These are phyloP conservation scores for Sycophila texana DNA, from an alignment of 2,888 invertebrate species.

Conservation along the genomic window DNA sequence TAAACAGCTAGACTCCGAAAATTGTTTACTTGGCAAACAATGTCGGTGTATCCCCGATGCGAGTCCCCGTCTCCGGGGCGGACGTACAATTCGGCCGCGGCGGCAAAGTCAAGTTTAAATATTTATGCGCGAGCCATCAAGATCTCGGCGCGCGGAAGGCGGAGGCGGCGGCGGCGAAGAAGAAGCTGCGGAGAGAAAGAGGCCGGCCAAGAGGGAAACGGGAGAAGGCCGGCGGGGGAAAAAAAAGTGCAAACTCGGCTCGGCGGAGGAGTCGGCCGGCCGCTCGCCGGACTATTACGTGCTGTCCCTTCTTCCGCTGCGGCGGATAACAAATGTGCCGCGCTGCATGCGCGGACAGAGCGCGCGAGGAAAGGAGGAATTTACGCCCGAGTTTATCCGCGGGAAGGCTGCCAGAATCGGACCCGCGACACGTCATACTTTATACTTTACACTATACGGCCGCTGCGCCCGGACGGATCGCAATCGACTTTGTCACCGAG, in stretches of 20 bases:
- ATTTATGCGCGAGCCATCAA: conserved; percentile 50
- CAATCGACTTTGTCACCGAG: conserved; percentile 43
- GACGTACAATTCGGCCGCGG: not conserved
- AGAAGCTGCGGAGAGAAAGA: conserved; percentile 17
- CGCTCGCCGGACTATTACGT: conserved; percentile 21
- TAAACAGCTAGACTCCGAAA: conserved; percentile 33
- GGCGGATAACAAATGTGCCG: conserved; percentile 34
- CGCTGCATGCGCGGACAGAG: not conserved
- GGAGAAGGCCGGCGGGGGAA: conserved; percentile 4
- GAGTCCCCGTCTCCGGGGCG: not conserved
- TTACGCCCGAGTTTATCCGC: conserved; percentile 46
- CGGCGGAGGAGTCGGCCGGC: not conserved
- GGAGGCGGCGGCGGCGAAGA: not conserved
- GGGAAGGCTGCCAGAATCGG: conserved; percentile 52
- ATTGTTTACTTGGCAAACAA: conserved; percentile 41
- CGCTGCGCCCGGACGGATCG: conserved; percentile 8
- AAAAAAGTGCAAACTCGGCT: conserved; percentile 45
- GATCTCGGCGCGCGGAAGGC: conserved; percentile 16
- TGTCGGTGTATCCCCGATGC: not conserved
- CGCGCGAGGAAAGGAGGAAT: conserved; percentile 17
- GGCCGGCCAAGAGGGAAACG: conserved; percentile 42
- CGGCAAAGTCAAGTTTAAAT: conserved; percentile 56
- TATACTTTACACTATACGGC: conserved; percentile 45
- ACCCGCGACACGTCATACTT: conserved; percentile 30
- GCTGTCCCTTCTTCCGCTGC: conserved; percentile 33